Conservation (phyloP, 2,797 vertebrate species). For the Synaphobranchus kaupii region DNA sequence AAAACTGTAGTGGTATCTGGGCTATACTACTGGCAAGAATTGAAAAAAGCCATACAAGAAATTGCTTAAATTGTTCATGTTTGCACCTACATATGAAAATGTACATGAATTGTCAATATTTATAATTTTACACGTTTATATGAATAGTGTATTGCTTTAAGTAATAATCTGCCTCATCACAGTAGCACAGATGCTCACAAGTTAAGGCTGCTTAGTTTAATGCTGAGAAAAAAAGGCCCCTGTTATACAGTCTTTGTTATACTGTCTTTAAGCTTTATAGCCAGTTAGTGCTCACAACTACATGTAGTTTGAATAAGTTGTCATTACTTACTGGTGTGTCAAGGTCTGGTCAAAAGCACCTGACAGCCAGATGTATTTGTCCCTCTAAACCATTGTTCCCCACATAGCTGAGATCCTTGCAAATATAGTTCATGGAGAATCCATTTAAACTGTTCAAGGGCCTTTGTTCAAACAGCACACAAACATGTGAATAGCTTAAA, state of each 20-base stretch:
- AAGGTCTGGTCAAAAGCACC: background rate
- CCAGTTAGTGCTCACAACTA: background rate
- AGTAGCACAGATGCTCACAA: background rate
- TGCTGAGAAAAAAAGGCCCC: background rate
- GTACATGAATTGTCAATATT: background rate
- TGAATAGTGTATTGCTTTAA: background rate
- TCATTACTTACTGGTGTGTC: background rate
- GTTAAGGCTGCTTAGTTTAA: background rate
- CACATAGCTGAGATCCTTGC: background rate
- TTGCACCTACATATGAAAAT: background rate
- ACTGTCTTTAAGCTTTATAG: background rate
- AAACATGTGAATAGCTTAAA: background rate
- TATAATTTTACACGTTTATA: background rate
- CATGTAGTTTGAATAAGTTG: background rate
- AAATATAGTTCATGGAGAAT: background rate
- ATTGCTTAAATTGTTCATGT: background rate
- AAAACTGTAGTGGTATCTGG: background rate
- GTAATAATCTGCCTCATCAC: background rate
- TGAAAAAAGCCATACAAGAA: background rate
- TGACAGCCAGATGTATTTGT: background rate
- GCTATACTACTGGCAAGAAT: background rate
- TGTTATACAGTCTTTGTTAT: background rate
- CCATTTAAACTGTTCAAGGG: background rate
- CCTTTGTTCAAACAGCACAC: background rate
- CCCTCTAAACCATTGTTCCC: background rate